These are phyloP conservation scores for Ceyx cyanopectus DNA, from an alignment of 2,113 vertebrate species.

Conservation along the genomic window DNA sequence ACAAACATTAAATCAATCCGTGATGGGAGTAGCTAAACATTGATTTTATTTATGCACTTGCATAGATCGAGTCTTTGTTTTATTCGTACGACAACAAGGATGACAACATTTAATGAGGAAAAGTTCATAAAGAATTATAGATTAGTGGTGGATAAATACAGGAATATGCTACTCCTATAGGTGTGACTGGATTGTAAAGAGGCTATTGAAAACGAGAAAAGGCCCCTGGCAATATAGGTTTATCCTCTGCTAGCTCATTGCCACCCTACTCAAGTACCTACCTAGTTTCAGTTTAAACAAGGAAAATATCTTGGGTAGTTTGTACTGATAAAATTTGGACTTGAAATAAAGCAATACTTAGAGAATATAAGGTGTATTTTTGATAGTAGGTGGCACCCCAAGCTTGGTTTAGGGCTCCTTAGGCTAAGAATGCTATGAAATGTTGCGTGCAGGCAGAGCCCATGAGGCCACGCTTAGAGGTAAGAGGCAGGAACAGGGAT, in stretches of 20 bases:
- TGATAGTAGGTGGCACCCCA: neutral
- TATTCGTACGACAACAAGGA: neutral
- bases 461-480: neutral
- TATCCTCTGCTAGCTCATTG: neutral
- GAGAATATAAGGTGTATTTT: neutral
- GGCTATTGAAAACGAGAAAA: neutral
- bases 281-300: neutral
- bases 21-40: neutral
- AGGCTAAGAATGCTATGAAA: neutral
- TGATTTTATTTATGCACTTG: neutral
- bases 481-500: neutral
- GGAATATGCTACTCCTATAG: neutral
- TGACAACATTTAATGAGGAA: neutral
- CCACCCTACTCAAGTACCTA: neutral
- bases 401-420: neutral
- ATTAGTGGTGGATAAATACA: constrained; percentile 17
- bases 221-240: neutral
- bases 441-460: neutral
- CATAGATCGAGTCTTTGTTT: neutral
- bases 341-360: neutral
- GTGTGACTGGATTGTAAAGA: neutral
- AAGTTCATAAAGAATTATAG: neutral
- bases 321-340: neutral
- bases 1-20: neutral
- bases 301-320: neutral